Percentiles rank a stretch among this genome's conserved stretches.
These are phyloP conservation scores for Bombylius major DNA, from an alignment of 2,888 invertebrate species.

Conservation along the genomic window DNA sequence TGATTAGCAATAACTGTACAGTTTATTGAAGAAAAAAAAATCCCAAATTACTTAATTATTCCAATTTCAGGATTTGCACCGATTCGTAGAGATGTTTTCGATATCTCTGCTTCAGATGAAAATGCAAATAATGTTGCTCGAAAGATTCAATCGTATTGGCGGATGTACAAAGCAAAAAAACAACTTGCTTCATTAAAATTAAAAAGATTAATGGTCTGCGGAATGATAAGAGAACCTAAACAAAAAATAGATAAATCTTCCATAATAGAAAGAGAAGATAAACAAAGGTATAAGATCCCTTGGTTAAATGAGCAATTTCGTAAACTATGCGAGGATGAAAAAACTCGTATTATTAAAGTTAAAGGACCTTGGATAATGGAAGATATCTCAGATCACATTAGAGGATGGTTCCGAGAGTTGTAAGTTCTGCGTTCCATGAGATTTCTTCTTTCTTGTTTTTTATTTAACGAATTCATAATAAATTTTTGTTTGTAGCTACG, in stretches of 20 bases:
- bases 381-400: constrained; percentile 59
- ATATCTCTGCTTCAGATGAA: neutral
- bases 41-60: too few species aligned
- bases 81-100: too few species aligned
- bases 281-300: constrained; percentile 19
- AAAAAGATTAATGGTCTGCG: constrained; percentile 28
- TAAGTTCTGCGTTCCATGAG: constrained; percentile 25
- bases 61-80: too few species aligned
- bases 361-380: constrained; percentile 49
- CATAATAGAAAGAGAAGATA: constrained; percentile 13
- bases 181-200: constrained; percentile 14
- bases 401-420: constrained; percentile 59
- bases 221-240: constrained; percentile 27
- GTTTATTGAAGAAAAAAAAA: too few species aligned
- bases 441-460: neutral
- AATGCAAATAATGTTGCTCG: constrained; percentile 5
- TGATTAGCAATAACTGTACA: too few species aligned
- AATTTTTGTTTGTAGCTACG: constrained; percentile 22
- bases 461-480: neutral
- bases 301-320: constrained; percentile 27
- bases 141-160: constrained; percentile 33
- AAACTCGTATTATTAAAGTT: constrained; percentile 37
- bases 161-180: constrained; percentile 27
- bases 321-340: constrained; percentile 35
- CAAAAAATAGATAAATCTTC: neutral